These are phyloP conservation scores for Agapetus fuscipes DNA, from an alignment of 2,888 invertebrate genomes.

Conservation along the genomic window DNA sequence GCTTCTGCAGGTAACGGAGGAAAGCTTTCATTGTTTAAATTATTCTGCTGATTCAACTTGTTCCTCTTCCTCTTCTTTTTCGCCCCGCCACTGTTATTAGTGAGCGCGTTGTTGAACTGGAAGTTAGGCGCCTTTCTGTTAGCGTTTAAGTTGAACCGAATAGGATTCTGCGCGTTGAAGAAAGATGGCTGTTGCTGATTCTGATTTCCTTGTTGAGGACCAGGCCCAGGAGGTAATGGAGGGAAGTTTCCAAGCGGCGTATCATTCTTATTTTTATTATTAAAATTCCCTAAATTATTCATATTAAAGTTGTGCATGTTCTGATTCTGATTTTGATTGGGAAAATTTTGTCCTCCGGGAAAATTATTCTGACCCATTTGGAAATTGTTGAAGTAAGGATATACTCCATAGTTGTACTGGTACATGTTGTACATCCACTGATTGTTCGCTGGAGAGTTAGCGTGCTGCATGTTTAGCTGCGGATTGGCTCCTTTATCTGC, in stretches of 20 bases:
- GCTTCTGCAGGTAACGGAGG: slow-evolving; percentile 51
- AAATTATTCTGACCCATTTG: slow-evolving; percentile 28
- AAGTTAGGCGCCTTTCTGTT: slow-evolving; percentile 27
- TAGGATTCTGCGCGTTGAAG: slow-evolving; percentile 36
- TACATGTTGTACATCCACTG: slow-evolving; percentile 39
- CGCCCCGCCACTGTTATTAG: slow-evolving; percentile 38
- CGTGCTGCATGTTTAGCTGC: slow-evolving; percentile 12
- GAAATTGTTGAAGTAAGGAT: slow-evolving; percentile 43
- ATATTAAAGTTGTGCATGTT: slow-evolving; percentile 24
- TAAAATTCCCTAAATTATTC: slow-evolving; percentile 13
- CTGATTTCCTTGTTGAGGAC: slow-evolving; percentile 34
- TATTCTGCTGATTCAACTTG: slow-evolving; percentile 41
- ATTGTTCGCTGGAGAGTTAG: slow-evolving; percentile 9
- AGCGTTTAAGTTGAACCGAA: slow-evolving; percentile 40
- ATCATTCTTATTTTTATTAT: slow-evolving; percentile 3
- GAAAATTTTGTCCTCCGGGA: background rate
- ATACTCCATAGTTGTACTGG: slow-evolving; percentile 36
- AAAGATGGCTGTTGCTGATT: slow-evolving; percentile 30
- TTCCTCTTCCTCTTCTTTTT: slow-evolving; percentile 73
- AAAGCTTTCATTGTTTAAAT: slow-evolving; percentile 28
- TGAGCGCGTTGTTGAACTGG: slow-evolving; percentile 8
- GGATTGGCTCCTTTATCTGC: slow-evolving; percentile 8
- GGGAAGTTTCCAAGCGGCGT: slow-evolving; percentile 27
- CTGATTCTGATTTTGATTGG: no score
- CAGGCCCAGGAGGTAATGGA: slow-evolving; percentile 26